A percentile compares a stretch with the other conserved stretches of the same genome.
phyloP scores from a whole-genome alignment of 2,797 vertebrate genomes.

The Furcifer pardalis region DNA sequence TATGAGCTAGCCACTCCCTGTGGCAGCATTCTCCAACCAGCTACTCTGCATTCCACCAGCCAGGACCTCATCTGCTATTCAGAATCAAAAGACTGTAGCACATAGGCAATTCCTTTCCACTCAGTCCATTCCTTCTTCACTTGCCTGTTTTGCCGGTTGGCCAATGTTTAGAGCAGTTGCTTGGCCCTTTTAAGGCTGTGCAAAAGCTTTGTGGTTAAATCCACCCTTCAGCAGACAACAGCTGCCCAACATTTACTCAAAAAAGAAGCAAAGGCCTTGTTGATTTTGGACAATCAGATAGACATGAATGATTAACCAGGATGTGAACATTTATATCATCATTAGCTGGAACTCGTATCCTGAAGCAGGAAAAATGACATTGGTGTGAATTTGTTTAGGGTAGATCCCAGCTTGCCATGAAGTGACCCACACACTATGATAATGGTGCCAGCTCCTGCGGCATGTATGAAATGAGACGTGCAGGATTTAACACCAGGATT shows the following conservation, averaged over 20 bases:
- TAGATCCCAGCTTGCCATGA: too few species aligned
- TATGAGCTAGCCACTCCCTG: constrained; percentile 3
- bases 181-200: not conserved
- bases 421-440: too few species aligned
- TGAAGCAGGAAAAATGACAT: too few species aligned
- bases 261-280: not conserved
- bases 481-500: too few species aligned
- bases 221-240: not conserved
- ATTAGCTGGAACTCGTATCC: too few species aligned
- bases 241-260: not conserved
- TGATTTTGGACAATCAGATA: not conserved
- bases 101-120: not conserved
- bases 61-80: constrained; percentile 25
- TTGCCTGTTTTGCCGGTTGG: constrained; percentile 28
- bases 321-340: too few species aligned
- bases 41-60: constrained; percentile 5
- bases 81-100: not conserved
- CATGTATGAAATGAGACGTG: too few species aligned
- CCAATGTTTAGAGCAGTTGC: not conserved
- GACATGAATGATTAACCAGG: not conserved
- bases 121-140: not conserved
- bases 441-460: too few species aligned
- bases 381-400: too few species aligned
- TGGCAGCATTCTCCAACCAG: constrained; percentile 30
- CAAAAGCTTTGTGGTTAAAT: not conserved